phyloP scores from a whole-genome alignment of 2,797 vertebrate genomes.

The Microtus obscurus region DNA sequence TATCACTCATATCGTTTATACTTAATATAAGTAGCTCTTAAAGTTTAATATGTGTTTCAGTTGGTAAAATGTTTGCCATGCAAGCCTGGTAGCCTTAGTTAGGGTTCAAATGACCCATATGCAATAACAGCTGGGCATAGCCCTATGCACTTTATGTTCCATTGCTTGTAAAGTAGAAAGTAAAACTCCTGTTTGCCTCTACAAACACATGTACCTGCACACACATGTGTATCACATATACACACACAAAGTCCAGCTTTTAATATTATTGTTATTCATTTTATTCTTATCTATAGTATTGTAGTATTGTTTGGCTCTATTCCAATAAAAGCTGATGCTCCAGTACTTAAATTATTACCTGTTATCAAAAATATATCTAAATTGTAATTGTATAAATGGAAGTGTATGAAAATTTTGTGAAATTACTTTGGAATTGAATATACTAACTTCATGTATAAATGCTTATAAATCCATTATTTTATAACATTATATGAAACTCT shows the following conservation, averaged over 20 bases:
- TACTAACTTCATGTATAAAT: not conserved
- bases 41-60: not conserved
- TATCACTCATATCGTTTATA: not conserved
- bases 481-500: not conserved
- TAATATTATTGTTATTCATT: not conserved
- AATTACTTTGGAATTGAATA: not conserved
- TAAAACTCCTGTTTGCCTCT: not conserved
- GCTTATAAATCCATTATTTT: not conserved
- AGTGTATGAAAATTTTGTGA: not conserved
- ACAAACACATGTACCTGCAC: not conserved
- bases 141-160: too few species aligned
- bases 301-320: not conserved
- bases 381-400: not conserved
- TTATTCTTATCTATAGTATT: not conserved
- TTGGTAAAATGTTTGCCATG: not conserved
- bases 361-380: not conserved
- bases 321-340: not conserved
- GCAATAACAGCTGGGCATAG: not conserved
- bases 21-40: not conserved
- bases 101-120: not conserved
- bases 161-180: too few species aligned
- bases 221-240: rapidly evolving
- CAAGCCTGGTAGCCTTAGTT: too few species aligned
- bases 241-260: not conserved
- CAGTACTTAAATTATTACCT: not conserved